Percentiles rank a stretch among this genome's conserved stretches.
Conservation (phyloP, 2,888 invertebrate genomes). For the Aspidiotus rigidus region DNA sequence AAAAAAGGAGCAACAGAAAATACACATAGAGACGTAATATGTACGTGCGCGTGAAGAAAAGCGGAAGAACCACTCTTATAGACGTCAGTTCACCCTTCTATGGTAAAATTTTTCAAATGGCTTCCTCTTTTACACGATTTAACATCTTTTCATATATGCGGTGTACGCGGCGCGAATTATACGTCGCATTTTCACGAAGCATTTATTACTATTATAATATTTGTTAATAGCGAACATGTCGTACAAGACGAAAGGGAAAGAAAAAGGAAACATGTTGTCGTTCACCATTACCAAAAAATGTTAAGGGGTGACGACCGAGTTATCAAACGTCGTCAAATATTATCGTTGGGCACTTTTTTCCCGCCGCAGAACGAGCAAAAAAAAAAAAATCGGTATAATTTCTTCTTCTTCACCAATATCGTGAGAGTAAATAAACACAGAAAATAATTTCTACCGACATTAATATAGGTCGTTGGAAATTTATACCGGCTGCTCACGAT, state of each 20-base stretch:
- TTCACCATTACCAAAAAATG: not conserved
- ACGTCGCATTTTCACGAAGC: not conserved
- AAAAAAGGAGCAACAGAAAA: not conserved
- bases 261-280: not conserved
- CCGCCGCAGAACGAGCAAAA: no score
- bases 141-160: not conserved
- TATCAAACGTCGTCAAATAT: no score
- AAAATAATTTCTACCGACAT: no score
- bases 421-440: no score
- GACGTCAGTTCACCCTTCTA: not conserved
- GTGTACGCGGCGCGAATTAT: not conserved
- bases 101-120: not conserved
- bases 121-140: conserved; percentile 2
- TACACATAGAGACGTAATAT: not conserved
- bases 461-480: no score
- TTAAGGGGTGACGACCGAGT: no score
- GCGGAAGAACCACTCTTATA: conserved; percentile 2
- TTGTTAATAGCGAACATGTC: not conserved
- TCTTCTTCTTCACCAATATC: no score
- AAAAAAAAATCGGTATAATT: no score
- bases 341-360: no score
- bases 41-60: not conserved
- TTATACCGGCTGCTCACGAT: no score
- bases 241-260: no score
- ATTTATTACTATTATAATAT: not conserved